Evolutionary conservation across 2,113 vertebrate genomes (phyloP), one percentile per base, ranked within the genome.

Genomic region (Trichomycterus rosablanca): DNA sequence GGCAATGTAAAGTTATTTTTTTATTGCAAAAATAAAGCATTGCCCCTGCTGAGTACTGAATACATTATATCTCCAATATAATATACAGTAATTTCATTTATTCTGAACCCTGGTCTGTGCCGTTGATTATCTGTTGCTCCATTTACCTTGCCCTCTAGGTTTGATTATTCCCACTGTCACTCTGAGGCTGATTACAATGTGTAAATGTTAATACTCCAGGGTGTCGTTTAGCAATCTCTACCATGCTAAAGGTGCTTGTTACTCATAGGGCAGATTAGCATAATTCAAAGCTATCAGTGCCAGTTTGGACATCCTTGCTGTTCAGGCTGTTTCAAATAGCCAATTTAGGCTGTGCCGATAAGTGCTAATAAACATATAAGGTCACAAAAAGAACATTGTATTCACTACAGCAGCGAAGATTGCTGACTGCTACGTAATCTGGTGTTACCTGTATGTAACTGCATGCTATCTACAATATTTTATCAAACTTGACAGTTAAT

Each of bases 241-340:
- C 28, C n/a, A n/a, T n/a, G n/a, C n/a, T n/a, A n/a, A n/a, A 16
- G 3, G 12, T 3, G 7, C 48, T 63, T 32, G n/a, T 62, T 52
- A 44, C 50, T 61, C 51, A 55, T 43, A 48, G 42, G 40, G 20
- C 26, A 61, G 37, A 55, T 61, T 51, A 61, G 28, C 68, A 66
- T 66, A 62, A 56, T 66, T n/a, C 22, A 30, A 18, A 45, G 16
- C 20, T 18, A 23, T 35, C 23, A 24, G n/a, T 39, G 58, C 22
- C 23, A 30, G 24, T 28, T 40, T 26, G 20, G 2, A 49, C n/a
- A n/a, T n/a, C n/a, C n/a, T n/a, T n/a, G n/a, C n/a, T n/a, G n/a
- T n/a, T n/a, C n/a, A n/a, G n/a, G n/a, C n/a, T n/a, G n/a, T n/a
- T n/a, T n/a, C n/a, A n/a, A n/a, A n/a, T n/a, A n/a, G n/a, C n/a